Base-by-base conservation (phyloP, 1,140 invertebrate species). In the Drosophila gunungcola region DNA sequence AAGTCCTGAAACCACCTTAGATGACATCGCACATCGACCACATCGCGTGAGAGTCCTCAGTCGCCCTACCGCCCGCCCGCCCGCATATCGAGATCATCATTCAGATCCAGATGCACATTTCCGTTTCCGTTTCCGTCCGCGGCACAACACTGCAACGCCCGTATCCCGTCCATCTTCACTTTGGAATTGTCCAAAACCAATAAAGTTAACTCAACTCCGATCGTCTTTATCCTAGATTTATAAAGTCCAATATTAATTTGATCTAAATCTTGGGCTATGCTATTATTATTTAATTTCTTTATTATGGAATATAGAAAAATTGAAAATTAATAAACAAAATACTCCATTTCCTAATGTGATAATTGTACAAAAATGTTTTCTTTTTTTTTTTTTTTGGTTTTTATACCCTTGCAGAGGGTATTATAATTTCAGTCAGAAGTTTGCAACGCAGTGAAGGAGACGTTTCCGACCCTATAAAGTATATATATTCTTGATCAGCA, bases 1-100 rank as follows among this genome's bases (percentile, higher is more conserved):
- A 78, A 70, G 55, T 46, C 54, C 32, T 64, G 62, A 88, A 49
- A 48, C 56, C 72, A 68, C 84, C 27, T 41, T 34, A 56, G 45
- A 45, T 21, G n/a, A n/a, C 3, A 4, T 7, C 29, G 29, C 5
- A n/a, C 3, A n/a, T 7, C 29, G 29, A 4, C 29, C 29, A 32
- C 29, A 32, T 32, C 29, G 6, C 38, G 38, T 25, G 43, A 34
- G 29, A 39, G 39, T 13, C 12, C 12, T 1, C n/a, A 36, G 9
- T 9, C 56, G 27, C 16, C 38, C 3, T 1, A 21, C 16, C 16
- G 16, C 16, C 16, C 16, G 16, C 16, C 16, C 16, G 16, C 16
- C 12, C 10, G 25, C 57, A 63, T 51, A 36, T 34, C 45, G 11
- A 51, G 16, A 10, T 27, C n/a, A 32, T 32, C 21, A 34, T 3